These are phyloP conservation scores for Poeciliopsis gracilis DNA, from an alignment of 2,797 vertebrate species.

Conservation along the genomic window DNA sequence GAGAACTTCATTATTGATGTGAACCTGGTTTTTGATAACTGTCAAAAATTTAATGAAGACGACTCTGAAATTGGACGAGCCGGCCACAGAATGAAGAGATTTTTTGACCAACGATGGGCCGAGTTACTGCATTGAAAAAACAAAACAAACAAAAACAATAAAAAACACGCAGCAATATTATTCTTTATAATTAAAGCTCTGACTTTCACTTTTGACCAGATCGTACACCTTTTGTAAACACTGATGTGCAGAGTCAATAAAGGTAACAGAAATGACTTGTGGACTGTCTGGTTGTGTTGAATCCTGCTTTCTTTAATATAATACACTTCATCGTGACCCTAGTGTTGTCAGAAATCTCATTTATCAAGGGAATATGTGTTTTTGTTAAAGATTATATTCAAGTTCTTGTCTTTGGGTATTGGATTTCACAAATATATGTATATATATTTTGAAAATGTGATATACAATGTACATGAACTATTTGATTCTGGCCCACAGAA, in stretches of 20 bases:
- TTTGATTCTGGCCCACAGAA: no score
- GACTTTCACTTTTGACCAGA: constrained; percentile 78
- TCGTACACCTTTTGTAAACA: constrained; percentile 63
- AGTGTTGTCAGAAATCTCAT: constrained; percentile 82
- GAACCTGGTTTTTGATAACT: constrained; percentile 98
- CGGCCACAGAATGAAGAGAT: constrained; percentile 95
- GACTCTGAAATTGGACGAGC: constrained; percentile 95
- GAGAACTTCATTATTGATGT: constrained; percentile 93
- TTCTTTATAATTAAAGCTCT: constrained; percentile 36
- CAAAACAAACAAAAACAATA: neutral
- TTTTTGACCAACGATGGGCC: constrained; percentile 95
- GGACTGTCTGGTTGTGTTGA: constrained; percentile 85
- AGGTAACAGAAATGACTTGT: constrained; percentile 79
- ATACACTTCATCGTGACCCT: constrained; percentile 87
- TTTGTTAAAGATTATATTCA: constrained; percentile 62
- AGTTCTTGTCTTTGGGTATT: constrained; percentile 82
- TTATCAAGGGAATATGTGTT: constrained; percentile 84
- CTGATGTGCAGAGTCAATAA: constrained; percentile 73
- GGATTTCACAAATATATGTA: constrained; percentile 88
- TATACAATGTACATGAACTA: no score
- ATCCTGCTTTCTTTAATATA: constrained; percentile 83
- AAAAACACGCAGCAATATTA: constrained; percentile 7
- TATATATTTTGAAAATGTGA: no score
- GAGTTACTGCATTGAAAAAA: constrained; percentile 84
- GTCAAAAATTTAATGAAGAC: constrained; percentile 98